Evolutionary conservation across 2,888 invertebrate genomes (phyloP), one percentile per base, ranked within the genome.

Genomic region (Drosophila algonquin): DNA sequence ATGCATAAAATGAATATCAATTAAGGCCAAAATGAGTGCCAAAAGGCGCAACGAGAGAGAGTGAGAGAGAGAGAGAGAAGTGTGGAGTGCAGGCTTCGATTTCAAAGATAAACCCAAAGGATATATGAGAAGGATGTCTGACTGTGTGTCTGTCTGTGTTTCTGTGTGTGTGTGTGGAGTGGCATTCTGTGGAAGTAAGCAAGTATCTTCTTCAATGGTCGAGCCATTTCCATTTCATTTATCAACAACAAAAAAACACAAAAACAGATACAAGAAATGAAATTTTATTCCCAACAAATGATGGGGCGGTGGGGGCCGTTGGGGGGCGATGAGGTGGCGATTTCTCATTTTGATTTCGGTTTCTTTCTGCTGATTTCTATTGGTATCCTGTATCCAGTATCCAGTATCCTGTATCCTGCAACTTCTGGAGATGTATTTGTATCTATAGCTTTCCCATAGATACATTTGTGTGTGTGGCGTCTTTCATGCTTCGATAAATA

Each of bases 401-500:
- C 24, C 24, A 24, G 24, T 24, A 24, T 24, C 24, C 63, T 61
- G 68, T 35, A 24, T 24, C 24, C 24, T 61, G 14, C 4, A 74
- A 78, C 65, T 56, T 74, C 5, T n/a, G n/a, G 7, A 40, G 30
- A 60, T 24, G 46, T 24, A 56, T 24, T 24, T 82, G 64, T 75
- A 61, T 67, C 53, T 47, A 62, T 40, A 1, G 40, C 40, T 14
- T 54, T 56, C 7, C 7, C 2, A n/a, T 40, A 40, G 14, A 14
- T 40, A 40, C 2, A 40, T 27, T 7, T 27, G 27, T 2, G 27
- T 2, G 21, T 46, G 24, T 56, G 63, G 44, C 81, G 79, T 72
- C 85, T 81, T 85, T 87, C 82, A 85, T 87, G 87, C 85, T 85
- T 81, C 85, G 87, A 87, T 87, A 85, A 85, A 85, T 85, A 85